These are phyloP conservation scores for Sylvia atricapilla DNA, from an alignment of 2,113 vertebrate genomes.

Conservation along the genomic window DNA sequence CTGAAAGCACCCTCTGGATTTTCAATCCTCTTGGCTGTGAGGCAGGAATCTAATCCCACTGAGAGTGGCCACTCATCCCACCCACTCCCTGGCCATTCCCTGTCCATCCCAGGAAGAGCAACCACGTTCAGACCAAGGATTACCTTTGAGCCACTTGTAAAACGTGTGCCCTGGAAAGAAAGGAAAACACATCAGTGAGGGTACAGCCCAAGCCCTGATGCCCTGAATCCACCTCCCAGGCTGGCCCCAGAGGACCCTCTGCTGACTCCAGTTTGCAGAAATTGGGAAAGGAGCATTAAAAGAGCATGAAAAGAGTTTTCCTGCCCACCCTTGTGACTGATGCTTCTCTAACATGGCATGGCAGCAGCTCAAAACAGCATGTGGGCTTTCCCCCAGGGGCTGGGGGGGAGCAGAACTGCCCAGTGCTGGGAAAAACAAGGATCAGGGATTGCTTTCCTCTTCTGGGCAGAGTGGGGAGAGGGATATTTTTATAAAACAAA, in stretches of 20 bases:
- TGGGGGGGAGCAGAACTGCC: no score
- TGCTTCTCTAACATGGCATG: neutral
- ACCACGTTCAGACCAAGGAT: neutral
- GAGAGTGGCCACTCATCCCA: neutral
- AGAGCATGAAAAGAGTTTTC: neutral
- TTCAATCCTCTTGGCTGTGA: neutral
- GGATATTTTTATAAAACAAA: neutral
- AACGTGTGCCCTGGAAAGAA: slow-evolving; percentile 79
- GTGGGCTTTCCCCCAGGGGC: neutral
- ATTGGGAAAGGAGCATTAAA: neutral
- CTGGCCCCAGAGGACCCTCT: neutral
- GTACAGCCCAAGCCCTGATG: neutral
- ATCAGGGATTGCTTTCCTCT: neutral
- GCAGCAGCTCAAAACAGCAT: neutral
- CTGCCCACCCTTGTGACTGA: neutral
- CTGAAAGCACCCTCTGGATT: neutral
- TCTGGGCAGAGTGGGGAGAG: neutral
- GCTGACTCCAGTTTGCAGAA: neutral
- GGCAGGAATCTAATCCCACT: neutral
- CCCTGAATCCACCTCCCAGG: neutral
- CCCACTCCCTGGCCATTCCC: neutral
- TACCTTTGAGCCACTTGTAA: slow-evolving; percentile 92
- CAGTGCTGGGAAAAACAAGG: neutral
- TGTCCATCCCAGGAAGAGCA: neutral
- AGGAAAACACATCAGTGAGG: neutral